Percentiles rank a stretch among this genome's conserved stretches.
Evolutionary conservation across 2,113 vertebrate species (phyloP).

Genomic region (Neogale vison): DNA sequence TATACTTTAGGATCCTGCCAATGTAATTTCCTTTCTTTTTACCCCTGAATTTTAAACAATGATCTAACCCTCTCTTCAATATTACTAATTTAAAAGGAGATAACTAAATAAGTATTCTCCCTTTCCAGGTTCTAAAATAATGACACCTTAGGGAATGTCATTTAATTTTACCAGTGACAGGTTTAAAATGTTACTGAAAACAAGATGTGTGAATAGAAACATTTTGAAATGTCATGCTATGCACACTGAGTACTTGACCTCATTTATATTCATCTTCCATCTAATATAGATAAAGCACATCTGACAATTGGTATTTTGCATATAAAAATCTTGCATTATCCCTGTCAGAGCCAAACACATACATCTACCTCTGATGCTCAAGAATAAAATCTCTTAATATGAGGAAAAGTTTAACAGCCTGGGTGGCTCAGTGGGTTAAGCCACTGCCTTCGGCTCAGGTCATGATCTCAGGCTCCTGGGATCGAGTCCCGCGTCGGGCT

Average conservation of each 20-base stretch:
- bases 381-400: neutral
- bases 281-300: constrained; percentile 47
- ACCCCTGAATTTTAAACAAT: neutral
- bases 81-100: neutral
- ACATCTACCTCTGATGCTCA: constrained; percentile 38
- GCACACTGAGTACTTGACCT: constrained; percentile 13
- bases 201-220: neutral
- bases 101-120: constrained; percentile 17
- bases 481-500: no score
- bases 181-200: constrained; percentile 39
- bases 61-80: neutral
- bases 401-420: neutral
- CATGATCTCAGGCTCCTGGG: no score
- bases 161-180: neutral
- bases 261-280: constrained; percentile 55
- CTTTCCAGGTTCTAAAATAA: neutral
- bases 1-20: neutral
- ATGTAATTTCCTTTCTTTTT: neutral
- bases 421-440: no score
- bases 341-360: neutral
- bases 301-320: constrained; percentile 59
- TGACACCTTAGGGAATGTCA: accelerated
- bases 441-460: no score
- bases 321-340: constrained; percentile 44
- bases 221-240: constrained; percentile 33